Percentiles rank a stretch among this genome's conserved stretches.
These are phyloP conservation scores for Cotesia vestalis DNA, from an alignment of 1,140 invertebrate genomes.

Conservation along the genomic window DNA sequence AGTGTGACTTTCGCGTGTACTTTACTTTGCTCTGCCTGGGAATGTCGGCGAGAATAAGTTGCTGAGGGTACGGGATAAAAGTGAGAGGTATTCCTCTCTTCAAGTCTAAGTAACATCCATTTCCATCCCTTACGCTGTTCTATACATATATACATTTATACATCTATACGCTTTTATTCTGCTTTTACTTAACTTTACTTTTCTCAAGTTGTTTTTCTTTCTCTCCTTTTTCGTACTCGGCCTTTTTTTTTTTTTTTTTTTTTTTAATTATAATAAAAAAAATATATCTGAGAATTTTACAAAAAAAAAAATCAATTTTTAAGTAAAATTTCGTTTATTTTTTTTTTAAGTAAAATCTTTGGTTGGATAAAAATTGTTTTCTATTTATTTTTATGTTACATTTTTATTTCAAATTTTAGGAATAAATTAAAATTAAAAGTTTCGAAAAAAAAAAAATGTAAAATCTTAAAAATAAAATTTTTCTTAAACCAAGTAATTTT, in stretches of 20 bases:
- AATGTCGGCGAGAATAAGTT: constrained; percentile 22
- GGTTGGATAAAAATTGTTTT: too few relatives aligned
- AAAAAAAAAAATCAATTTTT: too few relatives aligned
- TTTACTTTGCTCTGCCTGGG: constrained; percentile 1
- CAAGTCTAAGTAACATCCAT: constrained; percentile 53
- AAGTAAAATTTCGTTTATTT: too few relatives aligned
- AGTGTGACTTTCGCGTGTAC: constrained; percentile 18
- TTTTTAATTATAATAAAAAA: too few relatives aligned
- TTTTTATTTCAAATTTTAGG: too few relatives aligned
- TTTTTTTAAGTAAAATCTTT: too few relatives aligned
- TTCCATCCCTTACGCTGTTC: constrained; percentile 42
- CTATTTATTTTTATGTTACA: too few relatives aligned
- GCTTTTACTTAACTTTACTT: constrained; percentile 44
- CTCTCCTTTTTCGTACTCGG: constrained; percentile 26
- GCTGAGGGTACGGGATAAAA: constrained; percentile 22
- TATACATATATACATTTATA: not conserved
- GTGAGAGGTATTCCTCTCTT: constrained; percentile 33
- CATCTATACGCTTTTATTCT: constrained; percentile 5
- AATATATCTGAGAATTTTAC: too few relatives aligned
- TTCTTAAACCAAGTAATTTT: too few relatives aligned
- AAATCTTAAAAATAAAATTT: too few relatives aligned
- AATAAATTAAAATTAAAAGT: too few relatives aligned
- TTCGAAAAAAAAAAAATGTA: too few relatives aligned
- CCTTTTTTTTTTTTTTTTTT: constrained; percentile 29
- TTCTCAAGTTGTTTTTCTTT: constrained; percentile 40